These are phyloP conservation scores for Salminus brasiliensis DNA, from an alignment of 2,113 vertebrate genomes.

Conservation along the genomic window DNA sequence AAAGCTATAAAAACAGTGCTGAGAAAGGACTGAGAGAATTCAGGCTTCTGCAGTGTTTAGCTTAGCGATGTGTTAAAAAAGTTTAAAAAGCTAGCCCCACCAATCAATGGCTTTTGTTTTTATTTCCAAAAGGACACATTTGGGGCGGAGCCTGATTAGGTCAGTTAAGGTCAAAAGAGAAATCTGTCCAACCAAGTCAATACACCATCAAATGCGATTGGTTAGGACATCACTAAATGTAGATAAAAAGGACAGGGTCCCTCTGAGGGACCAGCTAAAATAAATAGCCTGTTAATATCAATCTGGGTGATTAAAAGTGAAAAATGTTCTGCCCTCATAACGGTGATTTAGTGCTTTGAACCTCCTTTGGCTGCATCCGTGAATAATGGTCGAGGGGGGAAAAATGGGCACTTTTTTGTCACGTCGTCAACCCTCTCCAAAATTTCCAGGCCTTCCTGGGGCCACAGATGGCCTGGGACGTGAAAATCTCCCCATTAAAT, in stretches of 20 bases:
- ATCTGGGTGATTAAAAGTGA: constrained; percentile 93
- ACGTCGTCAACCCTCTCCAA: constrained; percentile 85
- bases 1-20: too few species aligned
- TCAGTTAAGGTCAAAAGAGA: too few species aligned
- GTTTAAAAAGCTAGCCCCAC: too few species aligned
- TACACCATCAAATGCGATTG: constrained; percentile 1
- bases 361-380: constrained; percentile 76
- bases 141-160: too few species aligned
- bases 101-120: too few species aligned
- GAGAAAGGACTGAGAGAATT: too few species aligned
- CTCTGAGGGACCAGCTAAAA: constrained; percentile 48
- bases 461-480: constrained; percentile 97
- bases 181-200: too few species aligned
- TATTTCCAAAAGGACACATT: too few species aligned
- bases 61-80: too few species aligned
- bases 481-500: constrained; percentile 99
- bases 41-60: too few species aligned
- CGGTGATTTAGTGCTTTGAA: constrained; percentile 83
- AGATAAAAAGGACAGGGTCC: constrained; percentile 30
- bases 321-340: constrained; percentile 87
- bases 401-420: constrained; percentile 76
- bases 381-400: constrained; percentile 46
- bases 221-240: constrained; percentile 1
- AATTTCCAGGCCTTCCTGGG: constrained; percentile 90
- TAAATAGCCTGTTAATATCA: constrained; percentile 86